Evolutionary conservation across 2,888 invertebrate species (phyloP), one percentile per base, ranked within the genome.

Genomic region (Acrocera orbiculus): DNA sequence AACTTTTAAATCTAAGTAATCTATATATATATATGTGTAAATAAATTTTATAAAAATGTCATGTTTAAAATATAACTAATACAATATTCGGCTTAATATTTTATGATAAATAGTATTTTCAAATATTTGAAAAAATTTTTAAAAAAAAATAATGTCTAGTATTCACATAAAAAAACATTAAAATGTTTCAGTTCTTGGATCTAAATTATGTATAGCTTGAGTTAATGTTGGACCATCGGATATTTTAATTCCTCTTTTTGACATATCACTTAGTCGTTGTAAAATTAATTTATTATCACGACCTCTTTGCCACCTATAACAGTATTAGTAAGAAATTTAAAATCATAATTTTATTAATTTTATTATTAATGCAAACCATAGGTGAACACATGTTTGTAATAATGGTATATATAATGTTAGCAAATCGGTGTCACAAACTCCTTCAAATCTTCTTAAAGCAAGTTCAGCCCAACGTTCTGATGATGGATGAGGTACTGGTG

Each of bases 401-500:
- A 79, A 54, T 2, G 79, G 79, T 45, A 75, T 62, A 48, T 79
- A 79, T 23, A 78, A 63, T 27, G 70, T 64, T 32, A 79, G 54
- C 25, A 78, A 54, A 47, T 79, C 78, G 10, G 70, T 69, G 52
- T 79, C 79, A 47, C 75, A 73, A 41, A 79, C 70, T 3, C 70
- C 74, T 42, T 79, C 75, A 44, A 72, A 79, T 32, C 79, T 64
- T 46, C 67, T 66, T n/a, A 79, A 53, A 0, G 77, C 76, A 1
- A 75, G 59, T 38, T 70, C 69, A 1, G 76, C 75, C 73, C 76
- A 78, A 39, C 69, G 65, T 45, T 74, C 69, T 3, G 72, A 70
- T 0, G 68, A 65, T 1, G 65, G 67, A 17, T 71, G 67, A 2
- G 71, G 62, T 3, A 67, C 64, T 15, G 61, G 62, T 7, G 65